phyloP scores from a whole-genome alignment of 2,797 vertebrate genomes.

The Cygnus olor region DNA sequence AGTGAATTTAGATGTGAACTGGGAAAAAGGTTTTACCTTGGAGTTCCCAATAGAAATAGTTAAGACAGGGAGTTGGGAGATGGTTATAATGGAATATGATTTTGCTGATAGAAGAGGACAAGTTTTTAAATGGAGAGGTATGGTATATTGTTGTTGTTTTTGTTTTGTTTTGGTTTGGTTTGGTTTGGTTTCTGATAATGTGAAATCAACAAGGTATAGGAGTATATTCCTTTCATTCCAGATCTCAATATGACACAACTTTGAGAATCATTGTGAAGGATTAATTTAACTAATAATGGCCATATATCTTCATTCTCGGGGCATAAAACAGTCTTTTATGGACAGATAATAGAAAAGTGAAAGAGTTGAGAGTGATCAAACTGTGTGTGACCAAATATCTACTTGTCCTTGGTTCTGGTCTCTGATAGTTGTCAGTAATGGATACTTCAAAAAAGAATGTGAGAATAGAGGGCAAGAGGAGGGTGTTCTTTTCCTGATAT shows the following conservation, averaged over 20 bases:
- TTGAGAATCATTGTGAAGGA: neutral
- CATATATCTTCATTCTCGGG: neutral
- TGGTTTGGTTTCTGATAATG: neutral
- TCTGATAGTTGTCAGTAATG: neutral
- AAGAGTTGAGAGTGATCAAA: neutral
- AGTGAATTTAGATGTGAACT: neutral
- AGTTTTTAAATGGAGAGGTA: neutral
- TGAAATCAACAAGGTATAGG: no score
- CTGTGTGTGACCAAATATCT: neutral
- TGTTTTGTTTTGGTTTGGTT: neutral
- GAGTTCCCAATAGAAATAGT: neutral
- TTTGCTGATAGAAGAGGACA: neutral
- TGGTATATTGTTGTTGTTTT: neutral
- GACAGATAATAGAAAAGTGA: neutral
- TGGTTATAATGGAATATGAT: neutral
- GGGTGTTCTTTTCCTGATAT: neutral
- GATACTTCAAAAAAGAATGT: neutral
- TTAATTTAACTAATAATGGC: neutral
- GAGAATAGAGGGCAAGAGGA: neutral
- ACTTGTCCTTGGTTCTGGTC: neutral
- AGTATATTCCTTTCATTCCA: neutral
- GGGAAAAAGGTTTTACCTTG: neutral
- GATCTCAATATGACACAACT: neutral
- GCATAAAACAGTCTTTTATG: neutral
- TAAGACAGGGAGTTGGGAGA: neutral